These are phyloP conservation scores for Dasyprocta punctata DNA, from an alignment of 2,113 vertebrate species.

Conservation along the genomic window DNA sequence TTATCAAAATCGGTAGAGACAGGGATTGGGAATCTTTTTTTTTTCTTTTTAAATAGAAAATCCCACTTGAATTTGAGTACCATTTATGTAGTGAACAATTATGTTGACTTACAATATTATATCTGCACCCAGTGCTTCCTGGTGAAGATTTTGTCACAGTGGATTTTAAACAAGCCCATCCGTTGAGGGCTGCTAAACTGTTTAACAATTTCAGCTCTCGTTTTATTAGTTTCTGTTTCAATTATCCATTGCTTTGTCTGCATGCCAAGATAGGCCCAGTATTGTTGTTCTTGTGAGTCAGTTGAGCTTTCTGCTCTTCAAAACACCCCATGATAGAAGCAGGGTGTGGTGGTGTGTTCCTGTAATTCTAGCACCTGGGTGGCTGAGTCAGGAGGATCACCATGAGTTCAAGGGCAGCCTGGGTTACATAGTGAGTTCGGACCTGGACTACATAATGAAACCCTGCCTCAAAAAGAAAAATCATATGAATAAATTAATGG, in stretches of 20 bases:
- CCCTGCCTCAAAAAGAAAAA: neutral
- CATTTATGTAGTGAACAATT: neutral
- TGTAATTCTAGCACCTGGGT: neutral
- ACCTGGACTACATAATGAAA: neutral
- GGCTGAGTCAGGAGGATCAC: too few relatives aligned
- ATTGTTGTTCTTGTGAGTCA: neutral
- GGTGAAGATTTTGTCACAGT: neutral
- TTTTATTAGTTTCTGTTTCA: conserved; percentile 14
- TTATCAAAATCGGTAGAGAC: neutral
- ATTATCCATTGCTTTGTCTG: neutral
- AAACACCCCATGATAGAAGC: neutral
- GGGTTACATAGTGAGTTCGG: too few relatives aligned
- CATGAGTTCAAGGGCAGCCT: too few relatives aligned
- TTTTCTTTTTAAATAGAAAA: neutral
- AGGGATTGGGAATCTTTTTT: neutral
- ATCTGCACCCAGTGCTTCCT: neutral
- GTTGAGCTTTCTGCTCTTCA: neutral
- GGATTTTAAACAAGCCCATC: neutral
- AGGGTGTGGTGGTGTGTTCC: neutral
- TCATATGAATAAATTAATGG: neutral
- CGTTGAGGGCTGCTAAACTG: neutral
- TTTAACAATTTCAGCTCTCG: neutral
- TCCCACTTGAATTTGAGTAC: neutral
- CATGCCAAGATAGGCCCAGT: neutral
- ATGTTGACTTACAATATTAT: neutral